Evolutionary conservation across 2,113 vertebrate species (phyloP).

Genomic region (Antigone vipio): DNA sequence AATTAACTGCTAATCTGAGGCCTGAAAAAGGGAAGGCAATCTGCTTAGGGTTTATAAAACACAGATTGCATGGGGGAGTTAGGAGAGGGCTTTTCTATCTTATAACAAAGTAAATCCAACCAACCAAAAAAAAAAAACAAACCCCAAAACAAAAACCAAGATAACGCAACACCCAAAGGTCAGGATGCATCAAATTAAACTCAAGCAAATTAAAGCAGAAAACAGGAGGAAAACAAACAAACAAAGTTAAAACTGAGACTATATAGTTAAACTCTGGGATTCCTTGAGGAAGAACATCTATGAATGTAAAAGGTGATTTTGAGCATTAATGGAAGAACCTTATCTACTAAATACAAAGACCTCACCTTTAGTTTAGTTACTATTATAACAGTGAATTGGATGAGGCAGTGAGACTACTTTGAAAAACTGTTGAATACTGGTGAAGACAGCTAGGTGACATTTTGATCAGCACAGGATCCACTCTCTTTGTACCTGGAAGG

Average conservation of each 20-base stretch:
- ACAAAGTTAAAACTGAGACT: neutral
- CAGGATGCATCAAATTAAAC: neutral
- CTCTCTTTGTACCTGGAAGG: neutral
- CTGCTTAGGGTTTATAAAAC: neutral
- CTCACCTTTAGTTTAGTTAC: neutral
- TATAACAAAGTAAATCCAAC: neutral
- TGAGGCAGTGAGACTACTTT: neutral
- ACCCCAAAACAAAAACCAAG: neutral
- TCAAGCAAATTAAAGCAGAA: neutral
- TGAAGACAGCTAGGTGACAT: neutral
- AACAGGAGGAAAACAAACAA: neutral
- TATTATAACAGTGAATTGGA: neutral
- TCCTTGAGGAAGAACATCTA: neutral
- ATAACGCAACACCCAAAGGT: fast-evolving
- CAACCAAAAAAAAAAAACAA: neutral
- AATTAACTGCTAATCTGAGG: neutral
- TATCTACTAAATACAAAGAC: neutral
- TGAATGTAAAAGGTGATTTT: neutral
- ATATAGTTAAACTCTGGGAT: neutral
- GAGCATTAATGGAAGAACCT: neutral
- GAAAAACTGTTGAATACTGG: neutral
- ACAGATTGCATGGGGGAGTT: neutral
- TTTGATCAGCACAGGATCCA: neutral
- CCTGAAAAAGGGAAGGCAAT: neutral
- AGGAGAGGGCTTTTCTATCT: neutral